A percentile compares a stretch with the other conserved stretches of the same genome.
Conservation (phyloP, 2,113 vertebrate species). For the Neodon shergylaensis region DNA sequence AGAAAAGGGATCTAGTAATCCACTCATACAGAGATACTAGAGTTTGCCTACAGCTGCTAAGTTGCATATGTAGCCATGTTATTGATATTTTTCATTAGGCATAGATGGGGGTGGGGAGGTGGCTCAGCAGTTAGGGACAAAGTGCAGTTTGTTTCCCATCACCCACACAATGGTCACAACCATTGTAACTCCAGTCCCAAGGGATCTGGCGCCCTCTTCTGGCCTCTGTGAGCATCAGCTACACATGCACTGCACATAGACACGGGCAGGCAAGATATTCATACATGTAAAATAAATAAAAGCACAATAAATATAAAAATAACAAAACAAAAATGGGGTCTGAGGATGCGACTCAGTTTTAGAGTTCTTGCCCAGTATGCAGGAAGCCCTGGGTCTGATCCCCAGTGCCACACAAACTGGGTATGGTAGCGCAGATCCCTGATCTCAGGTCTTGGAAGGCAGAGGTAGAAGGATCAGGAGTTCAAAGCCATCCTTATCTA, state of each 20-base stretch:
- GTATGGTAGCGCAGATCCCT: not conserved
- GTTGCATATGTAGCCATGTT: not conserved
- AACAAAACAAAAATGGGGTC: not conserved
- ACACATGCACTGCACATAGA: not conserved
- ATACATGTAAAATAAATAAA: not conserved
- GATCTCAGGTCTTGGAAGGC: not conserved
- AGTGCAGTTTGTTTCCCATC: not conserved
- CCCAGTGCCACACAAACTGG: not conserved
- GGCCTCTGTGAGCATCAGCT: not conserved
- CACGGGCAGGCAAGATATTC: not conserved
- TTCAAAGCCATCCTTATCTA: not conserved
- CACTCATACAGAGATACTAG: not conserved
- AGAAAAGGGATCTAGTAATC: not conserved
- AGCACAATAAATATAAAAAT: not conserved
- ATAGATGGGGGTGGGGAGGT: not conserved
- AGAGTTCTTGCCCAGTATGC: not conserved
- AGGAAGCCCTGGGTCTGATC: not conserved
- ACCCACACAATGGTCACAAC: not conserved
- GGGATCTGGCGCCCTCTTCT: not conserved
- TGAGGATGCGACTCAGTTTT: not conserved
- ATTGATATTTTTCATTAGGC: conserved; percentile 8
- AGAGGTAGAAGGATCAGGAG: not conserved
- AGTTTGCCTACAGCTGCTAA: not conserved
- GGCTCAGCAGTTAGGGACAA: not conserved
- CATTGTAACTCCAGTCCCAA: not conserved